Evolutionary conservation across 2,888 invertebrate species (phyloP).

Genomic region (Aspidiotus destructor): DNA sequence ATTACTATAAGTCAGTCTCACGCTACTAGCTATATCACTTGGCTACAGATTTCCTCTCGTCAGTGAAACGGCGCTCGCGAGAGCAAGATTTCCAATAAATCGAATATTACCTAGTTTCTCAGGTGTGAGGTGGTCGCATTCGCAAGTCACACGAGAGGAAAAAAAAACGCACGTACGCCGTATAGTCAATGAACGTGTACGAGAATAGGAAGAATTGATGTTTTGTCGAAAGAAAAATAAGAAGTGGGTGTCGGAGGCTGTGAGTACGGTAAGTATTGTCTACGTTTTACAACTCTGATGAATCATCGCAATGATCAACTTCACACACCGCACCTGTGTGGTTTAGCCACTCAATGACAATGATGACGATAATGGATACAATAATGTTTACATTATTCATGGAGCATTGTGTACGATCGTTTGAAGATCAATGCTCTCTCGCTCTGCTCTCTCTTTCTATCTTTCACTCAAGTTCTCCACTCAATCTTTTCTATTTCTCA

Average conservation of each 20-base stretch:
- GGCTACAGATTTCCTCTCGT: too few species aligned
- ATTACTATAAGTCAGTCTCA: too few species aligned
- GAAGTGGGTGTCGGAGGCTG: conserved; percentile 29
- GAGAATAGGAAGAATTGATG: conserved; percentile 31
- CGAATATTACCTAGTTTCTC: too few species aligned
- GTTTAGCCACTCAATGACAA: conserved; percentile 33
- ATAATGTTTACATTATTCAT: conserved; percentile 33
- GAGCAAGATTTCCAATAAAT: too few species aligned
- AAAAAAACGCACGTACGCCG: background rate
- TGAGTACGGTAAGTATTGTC: conserved; percentile 23
- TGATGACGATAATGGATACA: conserved; percentile 33
- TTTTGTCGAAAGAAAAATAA: conserved; percentile 29
- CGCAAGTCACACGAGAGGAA: background rate
- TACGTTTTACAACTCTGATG: conserved; percentile 27
- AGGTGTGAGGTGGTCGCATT: too few species aligned
- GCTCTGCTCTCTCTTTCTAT: background rate
- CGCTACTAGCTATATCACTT: too few species aligned
- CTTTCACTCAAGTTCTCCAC: background rate
- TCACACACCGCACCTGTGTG: conserved; percentile 33
- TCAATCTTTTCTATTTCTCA: background rate
- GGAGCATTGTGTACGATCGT: conserved; percentile 31
- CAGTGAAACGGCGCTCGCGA: too few species aligned
- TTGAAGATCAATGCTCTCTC: conserved; percentile 32
- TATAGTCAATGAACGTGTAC: conserved; percentile 18
- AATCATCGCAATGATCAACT: conserved; percentile 32